These are phyloP conservation scores for Adineta ricciae DNA, from an alignment of 2,888 invertebrate genomes.

Conservation along the genomic window DNA sequence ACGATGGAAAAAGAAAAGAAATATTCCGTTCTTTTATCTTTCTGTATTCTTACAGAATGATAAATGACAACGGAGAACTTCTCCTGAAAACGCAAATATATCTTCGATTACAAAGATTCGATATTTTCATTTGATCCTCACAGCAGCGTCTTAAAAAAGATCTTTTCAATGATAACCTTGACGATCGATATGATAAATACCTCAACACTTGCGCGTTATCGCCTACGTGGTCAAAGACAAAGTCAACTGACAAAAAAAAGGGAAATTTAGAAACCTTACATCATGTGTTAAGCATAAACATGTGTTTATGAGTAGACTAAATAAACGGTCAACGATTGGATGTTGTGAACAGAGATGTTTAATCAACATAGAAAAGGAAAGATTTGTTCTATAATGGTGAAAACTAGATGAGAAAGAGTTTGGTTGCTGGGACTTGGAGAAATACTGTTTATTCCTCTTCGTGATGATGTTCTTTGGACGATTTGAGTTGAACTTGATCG, in stretches of 20 bases:
- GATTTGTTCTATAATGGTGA: neutral
- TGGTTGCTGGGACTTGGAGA: neutral
- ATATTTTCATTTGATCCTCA: neutral
- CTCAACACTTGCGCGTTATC: neutral
- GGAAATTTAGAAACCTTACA: neutral
- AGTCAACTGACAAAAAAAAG: neutral
- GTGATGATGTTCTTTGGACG: conserved; percentile 28
- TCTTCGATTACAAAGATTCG: no score
- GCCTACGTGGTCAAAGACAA: neutral
- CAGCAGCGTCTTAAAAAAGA: neutral
- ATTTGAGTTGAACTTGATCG: conserved; percentile 33
- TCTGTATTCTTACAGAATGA: neutral
- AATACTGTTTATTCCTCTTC: neutral
- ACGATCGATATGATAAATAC: neutral
- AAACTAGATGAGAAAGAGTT: neutral
- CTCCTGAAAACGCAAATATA: no score
- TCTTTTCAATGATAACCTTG: neutral
- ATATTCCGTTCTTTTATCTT: neutral
- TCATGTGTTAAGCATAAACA: neutral
- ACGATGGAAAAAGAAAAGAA: neutral
- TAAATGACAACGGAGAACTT: neutral
- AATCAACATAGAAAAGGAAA: neutral
- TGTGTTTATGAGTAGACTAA: neutral
- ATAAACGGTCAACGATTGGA: no score
- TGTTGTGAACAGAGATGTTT: neutral